Evolutionary conservation across 1,140 invertebrate genomes (phyloP).

Genomic region (Ostrea edulis): DNA sequence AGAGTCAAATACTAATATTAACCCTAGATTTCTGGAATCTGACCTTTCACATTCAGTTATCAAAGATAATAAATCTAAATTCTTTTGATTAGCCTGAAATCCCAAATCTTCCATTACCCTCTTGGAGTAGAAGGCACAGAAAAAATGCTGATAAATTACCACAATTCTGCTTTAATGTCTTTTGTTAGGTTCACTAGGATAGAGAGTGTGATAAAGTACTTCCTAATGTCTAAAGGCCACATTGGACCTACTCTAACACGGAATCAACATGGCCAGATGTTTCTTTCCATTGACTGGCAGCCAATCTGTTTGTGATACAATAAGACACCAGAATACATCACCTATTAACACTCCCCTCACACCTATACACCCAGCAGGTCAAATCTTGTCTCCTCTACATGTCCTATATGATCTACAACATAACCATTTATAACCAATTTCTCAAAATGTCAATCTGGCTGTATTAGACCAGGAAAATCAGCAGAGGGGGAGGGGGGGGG

Average conservation of each 20-base stretch:
- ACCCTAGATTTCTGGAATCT: not conserved
- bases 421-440: not conserved
- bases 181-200: not conserved
- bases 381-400: not conserved
- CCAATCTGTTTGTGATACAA: conserved; percentile 32
- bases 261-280: conserved; percentile 10
- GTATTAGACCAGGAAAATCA: not conserved
- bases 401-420: not conserved
- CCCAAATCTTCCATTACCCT: not conserved
- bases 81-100: not conserved
- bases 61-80: conserved; percentile 22
- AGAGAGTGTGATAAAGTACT: not conserved
- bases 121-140: not conserved
- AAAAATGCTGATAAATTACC: not conserved
- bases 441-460: not conserved
- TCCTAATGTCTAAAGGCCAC: not conserved
- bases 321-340: conserved; percentile 4
- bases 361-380: not conserved
- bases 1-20: not conserved
- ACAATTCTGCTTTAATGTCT: not conserved
- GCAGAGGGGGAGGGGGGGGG: not conserved
- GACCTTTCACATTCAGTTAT: conserved; percentile 6
- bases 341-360: not conserved
- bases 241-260: not conserved
- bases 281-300: conserved; percentile 8